A percentile compares a stretch with the other conserved stretches of the same genome.
Evolutionary conservation across 2,888 invertebrate genomes (phyloP).

Genomic region (Noctua comes): DNA sequence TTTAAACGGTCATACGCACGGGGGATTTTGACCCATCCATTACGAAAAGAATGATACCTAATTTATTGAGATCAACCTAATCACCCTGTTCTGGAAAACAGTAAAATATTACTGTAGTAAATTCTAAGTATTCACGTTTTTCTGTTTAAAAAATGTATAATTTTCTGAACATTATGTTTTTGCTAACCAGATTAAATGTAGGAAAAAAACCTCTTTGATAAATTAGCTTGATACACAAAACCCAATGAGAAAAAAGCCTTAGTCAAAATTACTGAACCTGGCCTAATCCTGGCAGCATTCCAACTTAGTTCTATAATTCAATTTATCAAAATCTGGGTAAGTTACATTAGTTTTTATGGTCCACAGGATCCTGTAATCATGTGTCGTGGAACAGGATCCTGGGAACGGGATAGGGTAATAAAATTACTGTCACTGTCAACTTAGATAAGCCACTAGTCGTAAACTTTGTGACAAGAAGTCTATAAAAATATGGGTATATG

Average conservation of each 20-base stretch:
- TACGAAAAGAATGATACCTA: background rate
- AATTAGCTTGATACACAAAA: background rate
- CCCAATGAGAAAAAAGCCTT: background rate
- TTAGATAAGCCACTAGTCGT: conserved; percentile 58
- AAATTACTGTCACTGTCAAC: conserved; percentile 54
- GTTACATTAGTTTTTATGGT: conserved; percentile 20
- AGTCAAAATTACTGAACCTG: background rate
- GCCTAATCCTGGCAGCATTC: conserved; percentile 18
- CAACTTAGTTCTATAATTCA: conserved; percentile 19
- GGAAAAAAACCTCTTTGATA: background rate
- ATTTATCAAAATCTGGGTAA: conserved; percentile 17
- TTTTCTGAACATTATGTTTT: background rate
- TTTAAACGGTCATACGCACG: background rate
- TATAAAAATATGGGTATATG: conserved; percentile 36
- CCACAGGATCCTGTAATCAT: background rate
- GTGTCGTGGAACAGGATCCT: conserved; percentile 35
- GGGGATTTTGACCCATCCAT: background rate
- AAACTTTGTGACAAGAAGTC: conserved; percentile 42
- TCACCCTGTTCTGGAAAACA: background rate
- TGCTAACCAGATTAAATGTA: background rate
- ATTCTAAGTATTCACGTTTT: background rate
- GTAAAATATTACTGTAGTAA: background rate
- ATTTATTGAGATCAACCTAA: background rate
- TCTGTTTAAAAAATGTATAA: background rate
- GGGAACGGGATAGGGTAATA: conserved; percentile 37